phyloP scores from a whole-genome alignment of 1,140 invertebrate genomes.

The Wasmannia auropunctata region DNA sequence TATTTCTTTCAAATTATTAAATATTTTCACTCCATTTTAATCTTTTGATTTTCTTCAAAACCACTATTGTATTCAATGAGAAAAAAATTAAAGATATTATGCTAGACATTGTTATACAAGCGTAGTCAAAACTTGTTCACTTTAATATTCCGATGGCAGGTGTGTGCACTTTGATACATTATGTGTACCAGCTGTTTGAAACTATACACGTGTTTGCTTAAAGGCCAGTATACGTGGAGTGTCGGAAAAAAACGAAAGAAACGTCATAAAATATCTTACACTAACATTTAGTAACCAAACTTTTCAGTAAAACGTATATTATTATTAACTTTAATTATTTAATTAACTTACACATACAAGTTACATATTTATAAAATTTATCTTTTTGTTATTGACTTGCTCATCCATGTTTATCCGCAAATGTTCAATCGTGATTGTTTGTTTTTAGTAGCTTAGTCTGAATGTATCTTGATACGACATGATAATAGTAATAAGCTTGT shows the following conservation, averaged over 20 bases:
- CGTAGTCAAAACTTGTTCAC: not conserved
- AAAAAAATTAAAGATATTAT: slow-evolving; percentile 11
- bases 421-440: not conserved
- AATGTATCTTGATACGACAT: not conserved
- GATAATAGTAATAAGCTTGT: not conserved
- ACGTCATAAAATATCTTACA: not conserved
- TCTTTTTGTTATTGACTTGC: not conserved
- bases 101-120: not conserved
- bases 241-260: not conserved
- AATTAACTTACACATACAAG: not conserved
- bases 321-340: not conserved
- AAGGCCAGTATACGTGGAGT: not conserved
- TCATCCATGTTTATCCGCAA: not conserved
- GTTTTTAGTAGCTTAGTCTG: not conserved
- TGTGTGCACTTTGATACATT: slow-evolving; percentile 5
- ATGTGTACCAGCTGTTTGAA: slow-evolving; percentile 13
- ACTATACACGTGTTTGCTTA: not conserved
- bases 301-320: not conserved
- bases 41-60: not conserved
- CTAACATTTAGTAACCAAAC: not conserved
- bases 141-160: not conserved
- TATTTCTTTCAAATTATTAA: not conserved
- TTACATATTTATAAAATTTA: not conserved
- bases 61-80: not conserved
- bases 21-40: not conserved